Conservation (phyloP, 2,888 invertebrate species). For the Drosophila leonis region DNA sequence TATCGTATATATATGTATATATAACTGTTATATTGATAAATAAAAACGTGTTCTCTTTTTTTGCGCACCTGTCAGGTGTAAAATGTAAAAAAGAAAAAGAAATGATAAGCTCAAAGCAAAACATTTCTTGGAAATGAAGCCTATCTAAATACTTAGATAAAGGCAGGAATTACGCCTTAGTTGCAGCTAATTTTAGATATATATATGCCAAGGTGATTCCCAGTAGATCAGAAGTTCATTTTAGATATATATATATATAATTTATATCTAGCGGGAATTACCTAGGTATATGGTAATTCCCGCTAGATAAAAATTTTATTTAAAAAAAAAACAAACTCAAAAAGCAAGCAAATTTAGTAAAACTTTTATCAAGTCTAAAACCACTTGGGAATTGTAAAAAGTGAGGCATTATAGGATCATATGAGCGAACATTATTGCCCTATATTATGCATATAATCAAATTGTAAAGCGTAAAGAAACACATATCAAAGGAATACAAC, state of each 20-base stretch:
- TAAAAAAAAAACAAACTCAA: too few relatives aligned
- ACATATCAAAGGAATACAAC: not conserved
- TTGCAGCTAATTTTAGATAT: not conserved
- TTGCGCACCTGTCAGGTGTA: conserved; percentile 42
- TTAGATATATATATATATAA: not conserved
- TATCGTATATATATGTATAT: not conserved
- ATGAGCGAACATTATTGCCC: not conserved
- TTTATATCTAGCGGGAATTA: too few relatives aligned
- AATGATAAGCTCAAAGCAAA: conserved; percentile 25
- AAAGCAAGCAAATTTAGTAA: too few relatives aligned
- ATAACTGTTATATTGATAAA: conserved; percentile 22
- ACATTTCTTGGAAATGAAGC: conserved; percentile 9
- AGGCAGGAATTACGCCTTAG: not conserved
- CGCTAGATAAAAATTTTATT: too few relatives aligned
- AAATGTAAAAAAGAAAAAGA: conserved; percentile 9
- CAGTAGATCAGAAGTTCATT: not conserved
- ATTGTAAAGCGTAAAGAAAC: not conserved
- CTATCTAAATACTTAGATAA: conserved; percentile 23
- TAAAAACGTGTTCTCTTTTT: not conserved
- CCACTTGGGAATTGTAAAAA: not conserved
- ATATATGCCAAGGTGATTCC: not conserved
- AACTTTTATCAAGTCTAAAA: not conserved
- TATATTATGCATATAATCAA: not conserved
- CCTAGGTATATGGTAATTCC: too few relatives aligned
- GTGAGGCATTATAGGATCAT: not conserved